A percentile compares a stretch with the other conserved stretches of the same genome.
These are phyloP conservation scores for Lysiphlebus fabarum DNA, from an alignment of 1,140 invertebrate genomes.

Conservation along the genomic window DNA sequence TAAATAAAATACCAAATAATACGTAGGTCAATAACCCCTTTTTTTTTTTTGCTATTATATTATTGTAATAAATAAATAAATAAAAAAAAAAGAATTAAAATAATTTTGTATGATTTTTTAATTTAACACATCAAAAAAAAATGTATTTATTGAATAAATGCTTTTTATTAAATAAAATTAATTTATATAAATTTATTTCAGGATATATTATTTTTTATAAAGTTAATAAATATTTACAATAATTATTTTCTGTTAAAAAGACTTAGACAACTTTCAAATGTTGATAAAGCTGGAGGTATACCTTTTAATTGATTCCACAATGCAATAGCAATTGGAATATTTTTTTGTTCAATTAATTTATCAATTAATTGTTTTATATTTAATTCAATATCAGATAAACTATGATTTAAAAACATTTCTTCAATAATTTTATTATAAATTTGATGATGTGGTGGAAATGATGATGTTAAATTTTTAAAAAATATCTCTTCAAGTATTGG, in stretches of 20 bases:
- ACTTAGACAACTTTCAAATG: slow-evolving; percentile 45
- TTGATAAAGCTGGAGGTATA: slow-evolving; percentile 44
- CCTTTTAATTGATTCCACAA: slow-evolving; percentile 44
- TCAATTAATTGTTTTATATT: slow-evolving; percentile 43
- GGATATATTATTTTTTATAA: neutral
- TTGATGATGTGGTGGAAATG: slow-evolving; percentile 43
- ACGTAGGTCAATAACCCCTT: too few species aligned
- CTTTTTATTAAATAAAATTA: too few species aligned
- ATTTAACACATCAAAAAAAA: too few species aligned
- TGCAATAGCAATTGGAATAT: slow-evolving; percentile 44
- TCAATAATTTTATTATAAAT: slow-evolving; percentile 47
- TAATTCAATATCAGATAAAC: slow-evolving; percentile 36
- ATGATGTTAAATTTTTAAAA: slow-evolving; percentile 45
- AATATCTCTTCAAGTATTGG: slow-evolving; percentile 48
- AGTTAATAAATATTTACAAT: neutral
- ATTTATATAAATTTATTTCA: neutral
- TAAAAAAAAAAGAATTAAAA: too few species aligned
- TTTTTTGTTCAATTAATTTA: slow-evolving; percentile 42
- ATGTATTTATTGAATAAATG: too few species aligned
- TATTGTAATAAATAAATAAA: too few species aligned
- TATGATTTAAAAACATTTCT: slow-evolving; percentile 44
- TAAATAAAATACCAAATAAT: too few species aligned
- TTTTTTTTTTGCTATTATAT: too few species aligned
- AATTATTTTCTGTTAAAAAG: slow-evolving; percentile 39
- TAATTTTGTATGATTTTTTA: too few species aligned